Percentiles rank a stretch among this genome's conserved stretches.
Evolutionary conservation across 1,140 invertebrate species (phyloP).

Genomic region (Nilaparvata lugens): DNA sequence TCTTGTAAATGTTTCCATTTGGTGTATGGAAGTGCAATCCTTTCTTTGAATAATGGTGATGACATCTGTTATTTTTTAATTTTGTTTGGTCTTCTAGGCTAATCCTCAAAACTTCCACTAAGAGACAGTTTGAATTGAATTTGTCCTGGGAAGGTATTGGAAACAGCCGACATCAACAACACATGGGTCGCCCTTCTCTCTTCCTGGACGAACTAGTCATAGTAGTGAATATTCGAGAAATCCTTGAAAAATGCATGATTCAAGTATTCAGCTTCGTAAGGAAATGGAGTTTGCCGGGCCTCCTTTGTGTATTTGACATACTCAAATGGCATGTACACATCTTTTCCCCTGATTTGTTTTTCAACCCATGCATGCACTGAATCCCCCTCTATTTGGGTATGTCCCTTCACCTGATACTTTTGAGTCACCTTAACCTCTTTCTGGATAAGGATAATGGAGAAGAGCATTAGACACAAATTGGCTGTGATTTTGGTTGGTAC

Average conservation of each 20-base stretch:
- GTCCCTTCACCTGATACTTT: constrained; percentile 34
- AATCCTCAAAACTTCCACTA: not conserved
- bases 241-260: constrained; percentile 8
- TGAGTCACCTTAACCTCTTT: constrained; percentile 28
- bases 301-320: constrained; percentile 21
- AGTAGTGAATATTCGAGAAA: too few species aligned
- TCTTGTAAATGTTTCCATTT: too few species aligned
- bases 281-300: constrained; percentile 13
- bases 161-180: constrained; percentile 10
- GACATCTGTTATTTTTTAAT: too few species aligned
- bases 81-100: too few species aligned
- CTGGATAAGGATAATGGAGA: too few species aligned
- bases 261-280: constrained; percentile 3
- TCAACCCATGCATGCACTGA: constrained; percentile 25
- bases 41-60: too few species aligned
- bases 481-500: too few species aligned
- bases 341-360: constrained; percentile 24
- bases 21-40: too few species aligned
- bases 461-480: too few species aligned
- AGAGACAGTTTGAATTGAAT: constrained; percentile 10
- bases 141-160: not conserved
- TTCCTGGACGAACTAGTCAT: constrained; percentile 13
- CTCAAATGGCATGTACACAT: constrained; percentile 24
- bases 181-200: not conserved
- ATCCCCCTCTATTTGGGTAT: constrained; percentile 35